A percentile compares a stretch with the other conserved stretches of the same genome.
These are phyloP conservation scores for Picus viridis DNA, from an alignment of 2,797 vertebrate genomes.

Conservation along the genomic window DNA sequence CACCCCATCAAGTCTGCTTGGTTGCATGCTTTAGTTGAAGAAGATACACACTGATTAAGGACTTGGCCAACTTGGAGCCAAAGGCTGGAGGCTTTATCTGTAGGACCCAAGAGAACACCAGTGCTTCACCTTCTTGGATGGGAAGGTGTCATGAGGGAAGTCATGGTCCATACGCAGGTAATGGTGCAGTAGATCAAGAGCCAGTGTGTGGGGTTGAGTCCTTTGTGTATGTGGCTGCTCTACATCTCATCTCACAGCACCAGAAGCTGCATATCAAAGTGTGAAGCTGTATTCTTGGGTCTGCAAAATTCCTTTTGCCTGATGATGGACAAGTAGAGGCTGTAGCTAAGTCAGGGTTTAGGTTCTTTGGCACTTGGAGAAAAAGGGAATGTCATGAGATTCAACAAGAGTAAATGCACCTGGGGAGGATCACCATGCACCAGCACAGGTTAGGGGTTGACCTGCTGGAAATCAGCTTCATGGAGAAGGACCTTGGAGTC, in stretches of 20 bases:
- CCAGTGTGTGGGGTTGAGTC: fast-evolving
- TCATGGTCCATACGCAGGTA: fast-evolving
- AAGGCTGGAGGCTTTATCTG: background rate
- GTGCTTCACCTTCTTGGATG: no score
- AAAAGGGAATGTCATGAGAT: no score
- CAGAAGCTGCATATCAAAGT: background rate
- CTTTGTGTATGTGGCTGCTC: background rate
- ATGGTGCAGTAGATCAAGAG: background rate
- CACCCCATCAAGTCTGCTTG: no score
- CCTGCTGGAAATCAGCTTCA: no score
- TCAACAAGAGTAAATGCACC: no score
- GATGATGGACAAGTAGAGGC: background rate
- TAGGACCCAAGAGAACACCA: background rate
- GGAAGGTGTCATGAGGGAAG: background rate
- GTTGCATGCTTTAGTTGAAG: no score
- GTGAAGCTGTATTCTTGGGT: fast-evolving
- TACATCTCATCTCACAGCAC: background rate
- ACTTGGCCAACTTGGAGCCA: background rate
- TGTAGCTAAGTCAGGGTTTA: background rate
- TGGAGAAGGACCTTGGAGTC: no score
- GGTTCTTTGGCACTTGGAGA: background rate
- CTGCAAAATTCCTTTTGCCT: background rate
- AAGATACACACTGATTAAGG: background rate
- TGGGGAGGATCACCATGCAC: no score
- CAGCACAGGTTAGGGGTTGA: no score